Evolutionary conservation across 2,888 invertebrate genomes (phyloP).

Genomic region (Sminthurides aquaticus): DNA sequence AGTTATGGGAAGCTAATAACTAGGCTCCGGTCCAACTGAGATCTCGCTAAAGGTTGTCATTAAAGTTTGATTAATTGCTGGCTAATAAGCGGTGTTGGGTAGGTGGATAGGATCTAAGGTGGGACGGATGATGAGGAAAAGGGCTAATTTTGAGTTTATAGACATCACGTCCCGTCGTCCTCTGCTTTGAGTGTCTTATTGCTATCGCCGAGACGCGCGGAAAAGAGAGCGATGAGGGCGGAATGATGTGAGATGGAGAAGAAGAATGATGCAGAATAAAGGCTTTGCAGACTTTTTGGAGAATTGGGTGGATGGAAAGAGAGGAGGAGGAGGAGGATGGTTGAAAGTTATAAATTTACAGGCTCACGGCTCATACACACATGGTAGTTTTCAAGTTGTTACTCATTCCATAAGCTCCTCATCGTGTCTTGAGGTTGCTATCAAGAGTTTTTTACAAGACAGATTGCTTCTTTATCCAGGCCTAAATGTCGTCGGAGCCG

Average conservation of each 20-base stretch:
- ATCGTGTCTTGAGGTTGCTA: background rate
- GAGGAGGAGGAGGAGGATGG: background rate
- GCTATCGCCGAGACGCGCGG: background rate
- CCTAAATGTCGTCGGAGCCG: background rate
- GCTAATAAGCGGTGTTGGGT: conserved; percentile 35
- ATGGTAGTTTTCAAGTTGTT: background rate
- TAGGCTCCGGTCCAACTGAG: conserved; percentile 26
- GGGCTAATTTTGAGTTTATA: too few relatives aligned
- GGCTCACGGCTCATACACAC: background rate
- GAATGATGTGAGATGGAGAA: background rate
- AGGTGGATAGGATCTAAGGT: too few relatives aligned
- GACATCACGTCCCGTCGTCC: too few relatives aligned
- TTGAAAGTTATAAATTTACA: background rate
- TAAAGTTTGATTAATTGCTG: conserved; percentile 42
- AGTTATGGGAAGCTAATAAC: conserved; percentile 33
- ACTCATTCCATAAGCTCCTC: background rate
- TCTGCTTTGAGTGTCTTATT: too few relatives aligned
- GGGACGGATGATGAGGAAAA: too few relatives aligned
- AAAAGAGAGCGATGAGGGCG: background rate
- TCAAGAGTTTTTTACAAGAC: background rate
- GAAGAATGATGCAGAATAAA: background rate
- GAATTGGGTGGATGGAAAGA: background rate
- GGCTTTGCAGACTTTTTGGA: background rate
- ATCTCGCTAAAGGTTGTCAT: conserved; percentile 38
- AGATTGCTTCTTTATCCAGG: background rate